A percentile compares a stretch with the other conserved stretches of the same genome.
Conservation (phyloP, 92 coral and sea anemone genomes). For the Bergia sp. region DNA sequence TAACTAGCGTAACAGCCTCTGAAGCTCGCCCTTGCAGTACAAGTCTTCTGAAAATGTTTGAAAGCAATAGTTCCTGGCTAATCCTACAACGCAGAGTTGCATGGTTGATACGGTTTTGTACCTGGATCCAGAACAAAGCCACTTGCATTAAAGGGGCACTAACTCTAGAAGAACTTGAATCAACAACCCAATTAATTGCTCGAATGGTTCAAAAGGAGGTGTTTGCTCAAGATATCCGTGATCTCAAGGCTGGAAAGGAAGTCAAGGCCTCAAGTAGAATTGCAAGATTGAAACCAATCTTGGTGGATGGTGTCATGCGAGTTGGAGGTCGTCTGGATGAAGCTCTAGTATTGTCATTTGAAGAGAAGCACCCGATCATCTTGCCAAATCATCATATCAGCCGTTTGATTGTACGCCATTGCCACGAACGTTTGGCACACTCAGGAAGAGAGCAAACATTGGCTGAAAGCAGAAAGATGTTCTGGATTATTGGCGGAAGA, state of each 20-base stretch:
- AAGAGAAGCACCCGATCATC: conserved; percentile 54
- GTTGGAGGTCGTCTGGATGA: conserved; percentile 46
- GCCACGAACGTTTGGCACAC: too few relatives aligned
- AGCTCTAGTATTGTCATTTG: conserved; percentile 34
- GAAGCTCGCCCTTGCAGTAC: background rate
- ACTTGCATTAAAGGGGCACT: conserved; percentile 10
- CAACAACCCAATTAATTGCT: conserved; percentile 15
- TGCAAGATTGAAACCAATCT: conserved; percentile 31
- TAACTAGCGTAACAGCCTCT: background rate
- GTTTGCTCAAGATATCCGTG: conserved; percentile 36
- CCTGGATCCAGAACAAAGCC: conserved; percentile 53
- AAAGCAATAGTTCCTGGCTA: conserved; percentile 57
- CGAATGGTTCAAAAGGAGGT: conserved; percentile 31
- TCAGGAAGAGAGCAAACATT: too few relatives aligned
- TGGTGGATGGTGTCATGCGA: too few relatives aligned
- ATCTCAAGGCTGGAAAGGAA: conserved; percentile 31
- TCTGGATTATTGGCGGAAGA: too few relatives aligned
- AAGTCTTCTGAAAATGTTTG: conserved; percentile 12
- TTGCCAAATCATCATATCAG: too few relatives aligned
- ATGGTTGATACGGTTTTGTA: conserved; percentile 64
- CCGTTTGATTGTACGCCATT: too few relatives aligned
- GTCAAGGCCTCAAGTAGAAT: conserved; percentile 42
- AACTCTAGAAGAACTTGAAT: conserved; percentile 27
- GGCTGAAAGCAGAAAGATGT: too few relatives aligned
- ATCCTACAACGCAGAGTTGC: conserved; percentile 59